Conservation (phyloP, 2,113 vertebrate species). For the Astatotilapia flaviijosephi region DNA sequence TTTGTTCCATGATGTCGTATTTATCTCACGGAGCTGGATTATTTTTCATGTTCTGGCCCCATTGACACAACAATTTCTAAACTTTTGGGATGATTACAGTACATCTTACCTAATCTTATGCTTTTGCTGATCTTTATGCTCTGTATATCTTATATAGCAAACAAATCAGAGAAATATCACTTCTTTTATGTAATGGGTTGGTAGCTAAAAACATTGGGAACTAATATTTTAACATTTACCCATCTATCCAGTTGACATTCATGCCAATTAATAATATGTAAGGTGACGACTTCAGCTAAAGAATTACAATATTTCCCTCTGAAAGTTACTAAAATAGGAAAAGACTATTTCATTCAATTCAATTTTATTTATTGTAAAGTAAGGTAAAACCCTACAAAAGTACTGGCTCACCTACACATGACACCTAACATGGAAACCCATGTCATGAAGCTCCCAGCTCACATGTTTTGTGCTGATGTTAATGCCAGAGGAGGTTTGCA, state of each 20-base stretch:
- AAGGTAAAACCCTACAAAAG: not conserved
- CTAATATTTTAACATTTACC: not conserved
- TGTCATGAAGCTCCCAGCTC: rapidly evolving
- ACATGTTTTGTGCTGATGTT: not conserved
- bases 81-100: not conserved
- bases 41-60: not conserved
- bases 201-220: not conserved
- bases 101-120: not conserved
- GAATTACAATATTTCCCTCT: not conserved
- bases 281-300: rapidly evolving
- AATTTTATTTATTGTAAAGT: not conserved
- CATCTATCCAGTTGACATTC: not conserved
- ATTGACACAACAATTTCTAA: not conserved
- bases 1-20: rapidly evolving
- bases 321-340: not conserved
- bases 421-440: not conserved
- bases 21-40: not conserved
- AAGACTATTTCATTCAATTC: not conserved
- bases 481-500: not conserved
- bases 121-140: not conserved
- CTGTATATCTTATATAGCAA: not conserved
- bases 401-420: not conserved
- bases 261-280: not conserved
- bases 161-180: not conserved
- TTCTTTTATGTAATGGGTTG: not conserved